Conservation (phyloP, 1,140 invertebrate genomes). For the Drosophila takahashii region DNA sequence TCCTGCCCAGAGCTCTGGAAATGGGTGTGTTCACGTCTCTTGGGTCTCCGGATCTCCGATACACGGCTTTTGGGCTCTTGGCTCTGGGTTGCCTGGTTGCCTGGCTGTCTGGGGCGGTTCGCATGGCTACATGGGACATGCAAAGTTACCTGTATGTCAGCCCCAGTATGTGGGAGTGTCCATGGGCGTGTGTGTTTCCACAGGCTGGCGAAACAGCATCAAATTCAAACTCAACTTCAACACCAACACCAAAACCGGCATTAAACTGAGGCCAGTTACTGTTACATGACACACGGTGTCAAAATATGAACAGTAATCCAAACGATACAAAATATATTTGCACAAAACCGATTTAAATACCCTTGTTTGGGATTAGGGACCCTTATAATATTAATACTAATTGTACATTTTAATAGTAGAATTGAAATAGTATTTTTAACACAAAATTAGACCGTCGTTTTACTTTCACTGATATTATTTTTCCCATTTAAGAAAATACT, state of each 20-base stretch:
- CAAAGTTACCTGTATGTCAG: conserved; percentile 73
- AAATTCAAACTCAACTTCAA: conserved; percentile 57
- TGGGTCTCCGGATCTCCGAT: conserved; percentile 43
- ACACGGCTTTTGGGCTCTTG: not conserved
- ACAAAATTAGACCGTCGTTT: too few relatives aligned
- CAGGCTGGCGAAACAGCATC: conserved; percentile 39
- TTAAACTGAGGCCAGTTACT: conserved; percentile 61
- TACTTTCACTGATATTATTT: too few relatives aligned
- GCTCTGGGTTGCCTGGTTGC: conserved; percentile 41
- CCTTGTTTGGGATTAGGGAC: conserved; percentile 11
- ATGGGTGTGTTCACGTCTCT: conserved; percentile 63
- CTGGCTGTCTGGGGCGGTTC: conserved; percentile 58
- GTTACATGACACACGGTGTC: conserved; percentile 73
- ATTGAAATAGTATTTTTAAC: not conserved
- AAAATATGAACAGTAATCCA: conserved; percentile 57
- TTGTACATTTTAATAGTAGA: too few relatives aligned
- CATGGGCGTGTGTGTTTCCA: conserved; percentile 32
- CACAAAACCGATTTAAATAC: conserved; percentile 37
- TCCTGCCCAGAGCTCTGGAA: conserved; percentile 11
- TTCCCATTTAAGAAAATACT: not conserved
- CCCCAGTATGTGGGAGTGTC: conserved; percentile 70
- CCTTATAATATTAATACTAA: too few relatives aligned
- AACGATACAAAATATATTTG: conserved; percentile 28
- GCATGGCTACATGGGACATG: conserved; percentile 50
- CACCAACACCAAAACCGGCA: conserved; percentile 54